Evolutionary conservation across 2,797 vertebrate genomes (phyloP), one percentile per base, ranked within the genome.

Genomic region (Antrozous pallidus): DNA sequence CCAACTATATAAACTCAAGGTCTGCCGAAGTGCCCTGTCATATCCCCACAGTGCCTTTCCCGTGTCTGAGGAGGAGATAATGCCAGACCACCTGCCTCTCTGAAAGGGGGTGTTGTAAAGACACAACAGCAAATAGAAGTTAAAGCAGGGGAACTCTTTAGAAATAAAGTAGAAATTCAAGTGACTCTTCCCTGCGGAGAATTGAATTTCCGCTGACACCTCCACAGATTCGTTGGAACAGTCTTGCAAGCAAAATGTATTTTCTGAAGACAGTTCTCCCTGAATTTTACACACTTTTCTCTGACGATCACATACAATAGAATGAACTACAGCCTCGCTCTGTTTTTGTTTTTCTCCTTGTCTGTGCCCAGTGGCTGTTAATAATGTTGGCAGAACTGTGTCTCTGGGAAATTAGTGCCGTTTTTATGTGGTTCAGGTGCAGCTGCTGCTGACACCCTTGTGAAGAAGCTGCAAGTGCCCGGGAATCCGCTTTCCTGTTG

Each of bases 171-270:
- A 47, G 87, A 90, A 31, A 65, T 65, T 78, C 69, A 67, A 90
- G 84, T 84, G 91, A 88, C 86, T 89, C 31, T 81, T 93, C 54
- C 65, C 91, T 91, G 80, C 8, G 0, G 94, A 90, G 81, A 96
- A 88, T 93, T 84, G 54, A 38, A 91, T 96, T 95, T 95, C 89
- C 83, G 40, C 49, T 38, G 93, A 81, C 80, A 85, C 81, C 71
- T 73, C 33, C 5, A 8, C 24, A 88, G 78, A 70, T 88, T 90
- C 24, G 20, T 3, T 28, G 77, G 45, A 56, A 73, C 33, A 61
- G 5, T 86, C 85, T 95, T 88, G 45, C 90, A 79, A 94, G 58
- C 61, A 77, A 93, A 96, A 79, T 77, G 42, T 83, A 16, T 86
- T 90, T 92, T 88, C 69, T 56, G 54, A 90, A 91, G 84, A 42